A percentile compares a stretch with the other conserved stretches of the same genome.
Conservation (phyloP, 2,888 invertebrate genomes). For the Archaeoteleia sp. region DNA sequence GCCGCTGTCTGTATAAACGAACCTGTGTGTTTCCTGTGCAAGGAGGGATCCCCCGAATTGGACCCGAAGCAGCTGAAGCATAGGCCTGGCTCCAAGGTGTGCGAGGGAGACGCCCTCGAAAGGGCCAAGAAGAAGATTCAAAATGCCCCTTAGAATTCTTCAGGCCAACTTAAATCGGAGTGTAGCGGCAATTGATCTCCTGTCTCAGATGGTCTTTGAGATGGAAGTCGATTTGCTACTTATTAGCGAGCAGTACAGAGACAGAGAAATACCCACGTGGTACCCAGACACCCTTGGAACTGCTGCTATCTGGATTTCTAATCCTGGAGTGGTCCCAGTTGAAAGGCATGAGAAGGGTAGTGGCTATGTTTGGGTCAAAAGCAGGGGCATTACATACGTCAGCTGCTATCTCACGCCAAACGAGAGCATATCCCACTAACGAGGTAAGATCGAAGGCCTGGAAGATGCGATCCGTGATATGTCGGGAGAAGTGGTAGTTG, state of each 20-base stretch:
- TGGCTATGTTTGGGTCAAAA: slow-evolving; percentile 36
- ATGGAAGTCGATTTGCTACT: slow-evolving; percentile 28
- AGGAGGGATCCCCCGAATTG: background rate
- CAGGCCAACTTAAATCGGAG: slow-evolving; percentile 49
- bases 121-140: no score
- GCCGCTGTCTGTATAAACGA: slow-evolving; percentile 1
- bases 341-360: slow-evolving; percentile 1
- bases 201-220: slow-evolving; percentile 17
- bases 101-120: no score
- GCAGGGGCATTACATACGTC: slow-evolving; percentile 7
- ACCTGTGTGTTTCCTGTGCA: background rate
- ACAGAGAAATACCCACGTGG: no score
- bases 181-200: slow-evolving; percentile 26
- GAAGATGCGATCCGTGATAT: slow-evolving; percentile 8
- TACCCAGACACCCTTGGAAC: slow-evolving; percentile 24
- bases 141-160: no score
- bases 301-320: slow-evolving; percentile 49
- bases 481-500: slow-evolving; percentile 26
- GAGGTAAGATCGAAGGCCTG: slow-evolving; percentile 5
- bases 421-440: slow-evolving; percentile 9
- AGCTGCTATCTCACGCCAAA: slow-evolving; percentile 39
- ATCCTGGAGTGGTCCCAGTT: background rate
- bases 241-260: slow-evolving; percentile 56
- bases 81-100: slow-evolving; percentile 24
- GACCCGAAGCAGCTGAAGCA: background rate